A percentile compares a stretch with the other conserved stretches of the same genome.
These are phyloP conservation scores for Mythimna albipuncta DNA, from an alignment of 2,888 invertebrate genomes.

Conservation along the genomic window DNA sequence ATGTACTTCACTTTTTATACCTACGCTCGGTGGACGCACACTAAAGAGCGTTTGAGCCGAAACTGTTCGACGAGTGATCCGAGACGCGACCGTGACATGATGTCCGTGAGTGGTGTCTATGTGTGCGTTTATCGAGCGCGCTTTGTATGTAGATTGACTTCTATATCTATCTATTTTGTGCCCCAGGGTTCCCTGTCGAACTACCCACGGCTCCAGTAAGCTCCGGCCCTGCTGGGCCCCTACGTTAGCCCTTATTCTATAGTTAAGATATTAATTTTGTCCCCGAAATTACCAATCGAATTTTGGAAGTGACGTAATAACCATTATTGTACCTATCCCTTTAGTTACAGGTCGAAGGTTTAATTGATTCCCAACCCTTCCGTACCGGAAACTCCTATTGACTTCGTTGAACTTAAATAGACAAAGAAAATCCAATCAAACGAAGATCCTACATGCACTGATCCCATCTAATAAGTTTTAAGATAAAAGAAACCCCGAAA, in stretches of 20 bases:
- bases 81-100: too few species aligned
- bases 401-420: slow-evolving; percentile 45
- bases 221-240: too few species aligned
- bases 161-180: too few species aligned
- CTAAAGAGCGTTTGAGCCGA: too few species aligned
- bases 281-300: slow-evolving; percentile 9
- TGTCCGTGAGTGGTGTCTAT: too few species aligned
- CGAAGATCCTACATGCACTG: slow-evolving; percentile 39
- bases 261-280: slow-evolving; percentile 9
- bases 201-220: too few species aligned
- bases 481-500: slow-evolving; percentile 56
- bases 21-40: too few species aligned
- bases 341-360: slow-evolving; percentile 29
- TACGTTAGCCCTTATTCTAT: neutral
- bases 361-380: slow-evolving; percentile 45
- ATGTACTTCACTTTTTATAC: too few species aligned
- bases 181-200: too few species aligned
- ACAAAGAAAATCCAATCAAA: slow-evolving; percentile 53
- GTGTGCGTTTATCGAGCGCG: too few species aligned
- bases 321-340: slow-evolving; percentile 14
- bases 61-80: too few species aligned
- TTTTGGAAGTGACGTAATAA: slow-evolving; percentile 31
- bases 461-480: slow-evolving; percentile 56
- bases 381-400: slow-evolving; percentile 34
- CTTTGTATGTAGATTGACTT: too few species aligned